Evolutionary conservation across 2,888 invertebrate species (phyloP).

Genomic region (Rotaria magnacalcarata): DNA sequence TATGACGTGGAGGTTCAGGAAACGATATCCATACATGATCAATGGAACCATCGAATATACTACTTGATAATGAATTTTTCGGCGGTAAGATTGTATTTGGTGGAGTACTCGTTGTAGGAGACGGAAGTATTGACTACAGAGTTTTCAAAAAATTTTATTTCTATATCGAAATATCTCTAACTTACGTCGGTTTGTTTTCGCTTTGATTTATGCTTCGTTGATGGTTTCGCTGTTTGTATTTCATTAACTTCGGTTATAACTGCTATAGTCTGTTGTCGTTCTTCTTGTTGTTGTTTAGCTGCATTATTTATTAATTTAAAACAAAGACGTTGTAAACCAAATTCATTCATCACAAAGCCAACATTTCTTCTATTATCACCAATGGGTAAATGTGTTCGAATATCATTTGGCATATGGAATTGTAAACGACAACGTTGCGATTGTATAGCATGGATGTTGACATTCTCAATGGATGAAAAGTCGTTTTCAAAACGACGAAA

Average conservation of each 20-base stretch:
- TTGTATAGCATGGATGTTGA: slow-evolving; percentile 19
- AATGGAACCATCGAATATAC: slow-evolving; percentile 17
- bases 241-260: background rate
- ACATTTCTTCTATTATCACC: background rate
- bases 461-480: background rate
- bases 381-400: background rate
- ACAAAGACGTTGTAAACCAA: background rate
- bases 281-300: background rate
- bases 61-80: background rate
- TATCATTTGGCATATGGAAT: background rate
- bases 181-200: background rate
- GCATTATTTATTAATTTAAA: slow-evolving; percentile 7
- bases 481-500: slow-evolving; percentile 33
- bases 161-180: no score
- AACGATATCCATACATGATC: slow-evolving; percentile 29
- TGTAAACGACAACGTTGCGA: slow-evolving; percentile 19
- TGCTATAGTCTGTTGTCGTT: background rate
- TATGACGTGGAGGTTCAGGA: slow-evolving; percentile 6
- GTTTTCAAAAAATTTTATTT: no score
- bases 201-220: background rate
- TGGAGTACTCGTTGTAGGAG: background rate
- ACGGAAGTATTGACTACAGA: background rate
- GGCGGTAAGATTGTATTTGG: background rate
- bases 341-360: slow-evolving; percentile 27
- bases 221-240: background rate